Evolutionary conservation across 2,113 vertebrate species (phyloP).

Genomic region (Epinephelus cyanopodus): DNA sequence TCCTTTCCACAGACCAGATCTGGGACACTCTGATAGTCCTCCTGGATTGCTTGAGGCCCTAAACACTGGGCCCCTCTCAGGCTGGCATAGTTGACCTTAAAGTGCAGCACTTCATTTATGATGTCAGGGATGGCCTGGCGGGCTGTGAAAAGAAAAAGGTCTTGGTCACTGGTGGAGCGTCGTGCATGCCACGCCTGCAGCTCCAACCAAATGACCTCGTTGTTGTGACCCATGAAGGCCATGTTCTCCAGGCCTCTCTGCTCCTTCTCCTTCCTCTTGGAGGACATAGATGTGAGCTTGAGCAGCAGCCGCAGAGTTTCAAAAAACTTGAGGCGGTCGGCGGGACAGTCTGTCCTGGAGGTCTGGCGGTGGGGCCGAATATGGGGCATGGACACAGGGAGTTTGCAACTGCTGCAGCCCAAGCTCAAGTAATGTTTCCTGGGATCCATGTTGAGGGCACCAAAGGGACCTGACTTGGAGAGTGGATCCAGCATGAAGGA

Average conservation of each 20-base stretch:
- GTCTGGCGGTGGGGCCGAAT: slow-evolving; percentile 95
- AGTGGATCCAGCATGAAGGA: slow-evolving; percentile 95
- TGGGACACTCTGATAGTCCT: slow-evolving; percentile 39
- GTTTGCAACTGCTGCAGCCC: slow-evolving; percentile 93
- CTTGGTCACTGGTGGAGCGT: slow-evolving; percentile 94
- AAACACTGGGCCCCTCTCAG: slow-evolving; percentile 77
- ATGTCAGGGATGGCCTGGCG: slow-evolving; percentile 98
- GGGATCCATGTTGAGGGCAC: slow-evolving; percentile 91
- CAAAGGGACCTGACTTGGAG: slow-evolving; percentile 88
- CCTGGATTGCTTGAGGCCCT: slow-evolving; percentile 70
- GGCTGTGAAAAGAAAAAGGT: slow-evolving; percentile 95
- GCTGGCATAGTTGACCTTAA: slow-evolving; percentile 93
- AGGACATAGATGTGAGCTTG: slow-evolving; percentile 98
- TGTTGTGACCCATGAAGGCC: slow-evolving; percentile 93
- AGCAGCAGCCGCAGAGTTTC: slow-evolving; percentile 96
- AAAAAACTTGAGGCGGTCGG: slow-evolving; percentile 98
- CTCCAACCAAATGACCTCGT: slow-evolving; percentile 98
- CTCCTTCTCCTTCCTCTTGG: slow-evolving; percentile 99
- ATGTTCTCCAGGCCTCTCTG: slow-evolving; percentile 95
- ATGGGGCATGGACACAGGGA: slow-evolving; percentile 92
- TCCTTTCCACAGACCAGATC: slow-evolving; percentile 57
- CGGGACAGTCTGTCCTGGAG: slow-evolving; percentile 95
- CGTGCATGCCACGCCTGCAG: slow-evolving; percentile 98
- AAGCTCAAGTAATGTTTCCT: slow-evolving; percentile 98
- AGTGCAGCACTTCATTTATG: slow-evolving; percentile 95